phyloP scores from a whole-genome alignment of 2,797 vertebrate species.

The Myioborus miniatus region DNA sequence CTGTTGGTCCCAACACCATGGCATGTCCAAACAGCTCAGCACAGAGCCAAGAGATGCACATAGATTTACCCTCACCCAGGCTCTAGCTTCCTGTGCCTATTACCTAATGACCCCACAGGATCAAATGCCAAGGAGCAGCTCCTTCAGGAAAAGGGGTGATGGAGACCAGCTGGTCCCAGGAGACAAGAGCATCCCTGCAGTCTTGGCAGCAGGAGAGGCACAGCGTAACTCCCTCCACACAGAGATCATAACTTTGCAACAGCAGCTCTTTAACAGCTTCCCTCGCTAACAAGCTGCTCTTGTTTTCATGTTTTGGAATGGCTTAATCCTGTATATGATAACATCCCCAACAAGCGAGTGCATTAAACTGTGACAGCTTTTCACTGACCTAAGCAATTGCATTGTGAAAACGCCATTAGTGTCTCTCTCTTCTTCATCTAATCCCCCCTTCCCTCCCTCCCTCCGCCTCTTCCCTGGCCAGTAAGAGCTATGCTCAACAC shows the following conservation, averaged over 20 bases:
- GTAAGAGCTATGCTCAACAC: slow-evolving; percentile 64
- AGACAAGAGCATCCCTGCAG: not conserved
- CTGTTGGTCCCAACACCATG: not conserved
- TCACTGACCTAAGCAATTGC: slow-evolving; percentile 79
- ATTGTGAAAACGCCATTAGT: slow-evolving; percentile 76
- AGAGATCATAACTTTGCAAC: slow-evolving; percentile 54
- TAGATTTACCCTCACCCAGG: rapidly evolving
- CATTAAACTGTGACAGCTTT: slow-evolving; percentile 77
- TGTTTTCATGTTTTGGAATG: slow-evolving; percentile 72
- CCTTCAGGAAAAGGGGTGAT: not conserved
- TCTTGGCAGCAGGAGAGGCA: not conserved
- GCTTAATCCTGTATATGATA: slow-evolving; percentile 70
- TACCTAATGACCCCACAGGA: rapidly evolving
- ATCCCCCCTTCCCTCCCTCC: not conserved
- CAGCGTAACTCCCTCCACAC: not conserved
- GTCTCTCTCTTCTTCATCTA: slow-evolving; percentile 27
- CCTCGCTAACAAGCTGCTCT: slow-evolving; percentile 66
- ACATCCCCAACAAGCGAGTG: slow-evolving; percentile 68
- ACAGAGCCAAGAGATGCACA: not conserved
- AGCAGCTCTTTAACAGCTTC: slow-evolving; percentile 68
- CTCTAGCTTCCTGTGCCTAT: not conserved
- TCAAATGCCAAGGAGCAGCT: not conserved
- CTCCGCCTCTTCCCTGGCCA: not conserved
- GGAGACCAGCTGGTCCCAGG: not conserved
- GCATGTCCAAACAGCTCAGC: rapidly evolving